Evolutionary conservation across 1,140 invertebrate species (phyloP).

Genomic region (Phymorhynchus buccinoides): DNA sequence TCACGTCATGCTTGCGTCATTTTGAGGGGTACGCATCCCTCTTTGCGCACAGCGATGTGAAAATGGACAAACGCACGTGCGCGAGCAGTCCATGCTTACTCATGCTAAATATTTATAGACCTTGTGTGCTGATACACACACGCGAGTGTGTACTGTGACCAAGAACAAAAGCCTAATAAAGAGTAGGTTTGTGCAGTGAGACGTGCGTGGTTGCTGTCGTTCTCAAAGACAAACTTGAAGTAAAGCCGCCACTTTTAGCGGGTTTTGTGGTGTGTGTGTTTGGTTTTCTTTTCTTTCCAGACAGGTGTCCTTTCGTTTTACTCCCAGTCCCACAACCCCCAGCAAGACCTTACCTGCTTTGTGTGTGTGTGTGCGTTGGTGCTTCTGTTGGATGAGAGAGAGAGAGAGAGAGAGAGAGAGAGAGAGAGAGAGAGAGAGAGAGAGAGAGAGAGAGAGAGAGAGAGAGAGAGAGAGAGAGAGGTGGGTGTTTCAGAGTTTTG

Average conservation of each 20-base stretch:
- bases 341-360: too few species aligned
- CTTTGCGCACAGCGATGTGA: too few species aligned
- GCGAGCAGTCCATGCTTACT: too few species aligned
- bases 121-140: not conserved
- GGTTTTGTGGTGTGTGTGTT: too few species aligned
- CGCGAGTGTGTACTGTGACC: too few species aligned
- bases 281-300: not conserved
- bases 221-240: not conserved
- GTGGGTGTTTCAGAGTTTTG: not conserved
- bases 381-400: not conserved
- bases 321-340: too few species aligned
- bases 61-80: too few species aligned
- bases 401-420: not conserved
- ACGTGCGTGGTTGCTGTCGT: not conserved
- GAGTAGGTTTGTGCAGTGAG: not conserved
- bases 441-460: not conserved
- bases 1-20: too few species aligned
- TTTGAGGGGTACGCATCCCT: too few species aligned
- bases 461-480: not conserved
- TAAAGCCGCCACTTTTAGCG: not conserved
- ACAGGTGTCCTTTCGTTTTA: not conserved
- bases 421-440: not conserved
- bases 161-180: too few species aligned
- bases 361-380: not conserved
- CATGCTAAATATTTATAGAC: too few species aligned